phyloP scores from a whole-genome alignment of 2,113 vertebrate species.

The Choloepus hoffmanni region DNA sequence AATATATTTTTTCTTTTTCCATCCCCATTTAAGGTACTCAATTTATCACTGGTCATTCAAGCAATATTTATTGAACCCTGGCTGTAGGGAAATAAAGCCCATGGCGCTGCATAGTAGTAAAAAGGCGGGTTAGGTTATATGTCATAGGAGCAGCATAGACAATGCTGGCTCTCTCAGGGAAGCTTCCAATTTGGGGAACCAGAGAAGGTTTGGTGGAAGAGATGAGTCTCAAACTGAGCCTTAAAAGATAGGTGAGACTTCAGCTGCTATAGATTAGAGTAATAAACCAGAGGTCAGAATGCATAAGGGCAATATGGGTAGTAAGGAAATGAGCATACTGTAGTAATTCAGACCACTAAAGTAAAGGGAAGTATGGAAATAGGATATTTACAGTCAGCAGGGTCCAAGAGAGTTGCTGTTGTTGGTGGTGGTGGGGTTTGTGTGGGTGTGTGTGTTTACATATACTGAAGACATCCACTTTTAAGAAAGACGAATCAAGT shows the following conservation, averaged over 20 bases:
- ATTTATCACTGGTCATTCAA: not conserved
- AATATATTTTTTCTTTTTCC: not conserved
- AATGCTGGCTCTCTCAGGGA: not conserved
- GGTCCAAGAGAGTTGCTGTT: not conserved
- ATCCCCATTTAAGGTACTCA: not conserved
- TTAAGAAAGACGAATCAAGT: not conserved
- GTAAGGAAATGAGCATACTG: not conserved
- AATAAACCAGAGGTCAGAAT: constrained; percentile 20
- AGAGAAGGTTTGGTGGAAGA: constrained; percentile 27
- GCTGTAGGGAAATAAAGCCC: not conserved
- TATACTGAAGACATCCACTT: not conserved
- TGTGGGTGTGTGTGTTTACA: not conserved
- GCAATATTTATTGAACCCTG: constrained; percentile 23
- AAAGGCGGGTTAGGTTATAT: not conserved
- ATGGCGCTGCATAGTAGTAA: not conserved
- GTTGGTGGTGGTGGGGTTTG: not conserved
- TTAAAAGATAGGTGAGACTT: not conserved
- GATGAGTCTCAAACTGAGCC: not conserved
- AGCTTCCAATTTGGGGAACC: not conserved
- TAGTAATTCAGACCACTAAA: not conserved
- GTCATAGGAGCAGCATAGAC: not conserved
- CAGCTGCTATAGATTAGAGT: not conserved
- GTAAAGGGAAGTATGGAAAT: not conserved
- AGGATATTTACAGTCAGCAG: not conserved
- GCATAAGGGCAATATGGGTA: not conserved